Conservation (phyloP, 2,797 vertebrate species). For the Etheostoma perlongum region DNA sequence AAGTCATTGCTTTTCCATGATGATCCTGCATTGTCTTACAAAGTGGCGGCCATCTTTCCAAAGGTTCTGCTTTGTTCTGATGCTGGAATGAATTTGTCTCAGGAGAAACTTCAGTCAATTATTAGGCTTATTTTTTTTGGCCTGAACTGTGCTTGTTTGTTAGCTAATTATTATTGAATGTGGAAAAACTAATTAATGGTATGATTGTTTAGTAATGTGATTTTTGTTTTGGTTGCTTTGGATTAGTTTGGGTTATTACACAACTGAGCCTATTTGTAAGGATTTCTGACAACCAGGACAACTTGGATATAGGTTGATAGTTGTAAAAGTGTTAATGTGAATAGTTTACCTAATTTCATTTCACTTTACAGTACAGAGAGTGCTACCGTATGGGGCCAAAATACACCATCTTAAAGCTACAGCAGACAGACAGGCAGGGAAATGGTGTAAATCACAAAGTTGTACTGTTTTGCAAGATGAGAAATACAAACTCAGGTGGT, state of each 20-base stretch:
- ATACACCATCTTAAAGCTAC: constrained; percentile 1
- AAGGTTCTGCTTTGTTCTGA: constrained; percentile 57
- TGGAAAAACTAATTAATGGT: not conserved
- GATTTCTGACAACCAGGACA: not conserved
- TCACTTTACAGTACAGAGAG: not conserved
- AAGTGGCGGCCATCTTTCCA: constrained; percentile 66
- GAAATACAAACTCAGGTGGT: not conserved
- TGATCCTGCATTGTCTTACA: constrained; percentile 73
- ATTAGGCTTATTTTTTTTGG: constrained; percentile 17
- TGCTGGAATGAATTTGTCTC: constrained; percentile 34
- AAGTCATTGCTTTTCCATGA: constrained; percentile 74
- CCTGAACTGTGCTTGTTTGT: no score
- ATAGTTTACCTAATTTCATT: not conserved
- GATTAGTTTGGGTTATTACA: constrained; percentile 17
- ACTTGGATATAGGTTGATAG: not conserved
- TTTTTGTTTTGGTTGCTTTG: constrained; percentile 18
- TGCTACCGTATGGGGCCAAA: not conserved
- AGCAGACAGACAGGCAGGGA: not conserved
- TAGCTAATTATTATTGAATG: constrained; percentile 1
- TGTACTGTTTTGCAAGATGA: not conserved
- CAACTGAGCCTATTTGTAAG: no score
- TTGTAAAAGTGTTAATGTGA: not conserved
- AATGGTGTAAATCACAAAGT: not conserved
- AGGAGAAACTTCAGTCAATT: constrained; percentile 32
- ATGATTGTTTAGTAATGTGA: constrained; percentile 12